Evolutionary conservation across 2,113 vertebrate genomes (phyloP).

Genomic region (Poeciliopsis prolifica): DNA sequence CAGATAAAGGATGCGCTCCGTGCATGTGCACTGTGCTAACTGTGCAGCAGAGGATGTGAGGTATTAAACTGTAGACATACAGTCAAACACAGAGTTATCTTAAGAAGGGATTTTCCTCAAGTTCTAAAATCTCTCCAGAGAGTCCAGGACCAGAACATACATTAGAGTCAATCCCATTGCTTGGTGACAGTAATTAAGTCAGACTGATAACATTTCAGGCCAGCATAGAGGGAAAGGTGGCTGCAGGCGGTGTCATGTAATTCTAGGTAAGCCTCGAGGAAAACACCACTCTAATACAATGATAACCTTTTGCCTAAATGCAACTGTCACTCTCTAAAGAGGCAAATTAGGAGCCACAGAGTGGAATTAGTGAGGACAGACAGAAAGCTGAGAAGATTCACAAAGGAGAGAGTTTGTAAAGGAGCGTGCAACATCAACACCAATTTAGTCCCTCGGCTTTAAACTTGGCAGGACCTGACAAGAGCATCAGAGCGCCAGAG

Average conservation of each 20-base stretch:
- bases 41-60: constrained; percentile 34
- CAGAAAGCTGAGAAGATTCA: constrained; percentile 41
- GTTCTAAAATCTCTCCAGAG: constrained; percentile 47
- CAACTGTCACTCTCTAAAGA: constrained; percentile 76
- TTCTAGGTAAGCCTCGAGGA: constrained; percentile 73
- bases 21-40: constrained; percentile 34
- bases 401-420: constrained; percentile 39
- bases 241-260: constrained; percentile 71
- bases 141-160: constrained; percentile 43
- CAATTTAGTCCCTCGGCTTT: constrained; percentile 68
- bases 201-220: constrained; percentile 75
- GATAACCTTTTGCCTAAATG: constrained; percentile 76
- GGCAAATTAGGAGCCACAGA: constrained; percentile 66
- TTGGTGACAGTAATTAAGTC: constrained; percentile 75
- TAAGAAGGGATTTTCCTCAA: constrained; percentile 40
- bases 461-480: constrained; percentile 70
- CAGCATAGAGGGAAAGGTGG: constrained; percentile 61
- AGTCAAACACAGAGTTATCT: constrained; percentile 48
- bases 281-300: constrained; percentile 68
- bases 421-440: constrained; percentile 44
- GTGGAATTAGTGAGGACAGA: constrained; percentile 47
- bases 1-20: constrained; percentile 90
- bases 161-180: constrained; percentile 59
- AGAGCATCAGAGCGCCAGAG: constrained; percentile 57
- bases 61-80: constrained; percentile 33